These are phyloP conservation scores for Progne subis DNA, from an alignment of 2,113 vertebrate genomes.

Conservation along the genomic window DNA sequence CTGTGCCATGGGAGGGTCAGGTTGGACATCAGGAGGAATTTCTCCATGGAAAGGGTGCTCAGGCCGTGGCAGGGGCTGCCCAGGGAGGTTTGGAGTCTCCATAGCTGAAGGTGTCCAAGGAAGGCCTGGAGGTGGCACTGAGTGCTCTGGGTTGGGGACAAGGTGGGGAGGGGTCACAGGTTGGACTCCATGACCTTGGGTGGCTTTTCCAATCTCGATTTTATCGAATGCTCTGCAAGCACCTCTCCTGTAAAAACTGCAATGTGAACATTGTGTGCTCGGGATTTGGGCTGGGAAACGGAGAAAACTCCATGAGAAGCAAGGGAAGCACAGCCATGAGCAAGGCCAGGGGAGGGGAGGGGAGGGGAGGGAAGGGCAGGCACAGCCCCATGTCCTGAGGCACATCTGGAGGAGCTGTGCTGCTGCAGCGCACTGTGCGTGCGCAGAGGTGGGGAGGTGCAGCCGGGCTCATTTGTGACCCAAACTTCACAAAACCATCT, in stretches of 20 bases:
- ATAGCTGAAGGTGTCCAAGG: neutral
- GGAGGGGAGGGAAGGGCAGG: neutral
- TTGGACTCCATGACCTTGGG: too few relatives aligned
- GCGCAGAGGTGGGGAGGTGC: neutral
- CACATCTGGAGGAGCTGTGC: neutral
- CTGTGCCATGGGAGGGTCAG: neutral
- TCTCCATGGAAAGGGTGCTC: neutral
- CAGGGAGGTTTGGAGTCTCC: neutral
- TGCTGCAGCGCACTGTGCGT: neutral
- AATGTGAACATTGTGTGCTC: too few relatives aligned
- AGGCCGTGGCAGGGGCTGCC: neutral
- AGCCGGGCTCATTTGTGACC: neutral
- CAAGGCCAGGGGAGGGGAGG: too few relatives aligned
- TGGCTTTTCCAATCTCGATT: neutral
- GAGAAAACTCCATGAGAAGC: neutral
- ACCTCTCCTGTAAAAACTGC: neutral
- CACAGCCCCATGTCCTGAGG: neutral
- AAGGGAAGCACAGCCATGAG: neutral
- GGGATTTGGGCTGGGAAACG: neutral
- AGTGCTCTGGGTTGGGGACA: neutral
- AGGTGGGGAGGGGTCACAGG: neutral
- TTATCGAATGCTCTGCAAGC: neutral
- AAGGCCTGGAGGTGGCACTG: rapidly evolving
- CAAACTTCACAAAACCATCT: neutral
- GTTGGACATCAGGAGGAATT: neutral